Base-by-base conservation (phyloP, 2,797 vertebrate species). In the Mionectes olivaceus region DNA sequence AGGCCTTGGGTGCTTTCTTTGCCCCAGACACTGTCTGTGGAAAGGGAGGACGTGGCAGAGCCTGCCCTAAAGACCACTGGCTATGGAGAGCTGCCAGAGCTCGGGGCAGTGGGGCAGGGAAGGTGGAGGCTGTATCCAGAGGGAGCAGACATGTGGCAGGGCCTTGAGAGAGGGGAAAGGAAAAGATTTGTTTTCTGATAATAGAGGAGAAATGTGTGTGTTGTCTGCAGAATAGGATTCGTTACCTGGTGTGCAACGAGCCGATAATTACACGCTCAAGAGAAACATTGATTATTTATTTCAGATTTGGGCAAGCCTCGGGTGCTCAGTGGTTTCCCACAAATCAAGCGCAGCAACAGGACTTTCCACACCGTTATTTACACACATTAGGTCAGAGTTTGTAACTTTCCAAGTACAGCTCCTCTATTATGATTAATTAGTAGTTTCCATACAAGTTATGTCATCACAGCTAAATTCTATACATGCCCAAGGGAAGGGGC, bases 311-410 rank as follows among this genome's bases (percentile, higher is more conserved):
- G n/a, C 10, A 19, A 33, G 25, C n/a, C 43, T 46, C 39, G n/a
- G 44, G 50, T 0, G 1, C 24, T 64, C 0, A 0, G 25, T 39
- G 33, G 12, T 64, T 63, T 44, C 65, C 50, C 56, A 25, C 41
- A 55, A 55, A 35, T 44, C 35, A 55, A 17, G 41, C 9, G 3
- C n/a, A 25, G 44, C 44, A 27, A 7, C 12, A 77, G 50, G 18
- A 17, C 30, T 35, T 64, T 12, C 19, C 25, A 35, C 15, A 7
- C 15, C 0, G 0, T 32, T 46, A 5, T 7, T 52, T 57, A 43
- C 16, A 10, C n/a, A 25, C 10, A 27, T 25, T 39, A 52, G 11
- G 39, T 37, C 39, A 19, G 65, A 59, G 46, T 0, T 52, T 16
- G 30, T 65, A 7, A 33, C n/a, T 59, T 78, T 13, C 18, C 52